Evolutionary conservation across 2,797 vertebrate species (phyloP), one percentile per base, ranked within the genome.

Genomic region (Macroramphosus scolopax): DNA sequence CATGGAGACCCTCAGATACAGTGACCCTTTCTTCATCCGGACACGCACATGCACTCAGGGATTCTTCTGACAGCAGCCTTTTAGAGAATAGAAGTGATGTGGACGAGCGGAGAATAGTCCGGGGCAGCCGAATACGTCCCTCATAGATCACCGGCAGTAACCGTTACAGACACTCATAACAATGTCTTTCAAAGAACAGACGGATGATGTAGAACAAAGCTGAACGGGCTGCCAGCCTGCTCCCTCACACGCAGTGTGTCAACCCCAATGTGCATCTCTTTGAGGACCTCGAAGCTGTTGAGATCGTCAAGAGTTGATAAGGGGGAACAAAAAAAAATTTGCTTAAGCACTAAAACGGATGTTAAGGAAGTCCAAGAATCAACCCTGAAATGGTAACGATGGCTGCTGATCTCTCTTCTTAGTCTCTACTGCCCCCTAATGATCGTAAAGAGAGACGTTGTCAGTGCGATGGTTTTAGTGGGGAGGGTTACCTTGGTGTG

Each of bases 381-480:
- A 35, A 52, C 11, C 16, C 17, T 30, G 40, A 63, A 45, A 58
- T 42, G 43, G 16, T 26, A 6, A n/a, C n/a, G n/a, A n/a, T n/a
- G n/a, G n/a, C n/a, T 17, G 8, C 44, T 10, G 2, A 22, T 45
- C 29, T 56, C 34, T 66, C 70, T 22, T 25, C 49, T 49, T 84
- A 64, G 76, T 67, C 65, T 86, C 47, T 84, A 74, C 69, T 82
- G 67, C 81, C 82, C 65, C 51, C 82, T 77, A 63, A 7, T 66
- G 84, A 24, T 14, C 0, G 0, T n/a, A 39, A 26, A 45, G 14
- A 18, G 13, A 30, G n/a, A n/a, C n/a, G n/a, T n/a, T n/a, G n/a
- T n/a, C n/a, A n/a, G n/a, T n/a, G n/a, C n/a, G n/a, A n/a, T n/a
- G n/a, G n/a, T n/a, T n/a, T n/a, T n/a, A n/a, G n/a, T n/a, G n/a